Percentiles rank a stretch among this genome's conserved stretches.
Conservation (phyloP, 2,113 vertebrate genomes). For the Bubalus kerabau region DNA sequence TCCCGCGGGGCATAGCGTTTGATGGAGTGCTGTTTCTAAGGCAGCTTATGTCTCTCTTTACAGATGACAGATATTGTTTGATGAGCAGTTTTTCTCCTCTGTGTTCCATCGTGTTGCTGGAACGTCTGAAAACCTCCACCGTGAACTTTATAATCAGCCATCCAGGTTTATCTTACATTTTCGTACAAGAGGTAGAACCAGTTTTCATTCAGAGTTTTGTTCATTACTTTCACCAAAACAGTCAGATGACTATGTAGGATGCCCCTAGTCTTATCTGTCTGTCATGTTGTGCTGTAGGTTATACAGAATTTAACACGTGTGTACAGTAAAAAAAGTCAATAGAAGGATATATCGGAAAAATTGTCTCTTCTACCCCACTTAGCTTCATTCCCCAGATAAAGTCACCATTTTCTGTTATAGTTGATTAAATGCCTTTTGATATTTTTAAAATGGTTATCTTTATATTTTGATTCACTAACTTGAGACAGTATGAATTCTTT, state of each 20-base stretch:
- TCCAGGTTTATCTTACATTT: conserved; percentile 78
- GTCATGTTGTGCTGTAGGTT: not conserved
- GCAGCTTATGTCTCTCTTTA: not conserved
- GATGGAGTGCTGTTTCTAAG: not conserved
- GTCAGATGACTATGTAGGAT: no score
- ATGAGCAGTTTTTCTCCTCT: conserved; percentile 79
- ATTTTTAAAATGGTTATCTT: not conserved
- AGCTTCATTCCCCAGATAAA: not conserved
- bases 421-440: not conserved
- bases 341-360: not conserved
- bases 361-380: not conserved
- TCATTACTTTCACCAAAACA: not conserved
- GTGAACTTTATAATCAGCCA: conserved; percentile 87
- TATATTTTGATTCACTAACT: not conserved
- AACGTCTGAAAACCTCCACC: conserved; percentile 85
- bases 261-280: not conserved
- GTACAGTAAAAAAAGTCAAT: not conserved
- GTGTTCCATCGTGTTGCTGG: conserved; percentile 87
- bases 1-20: not conserved
- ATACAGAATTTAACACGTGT: accelerated
- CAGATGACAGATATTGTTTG: conserved; percentile 83
- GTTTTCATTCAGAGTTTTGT: not conserved
- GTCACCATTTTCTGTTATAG: not conserved
- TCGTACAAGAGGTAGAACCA: conserved; percentile 76
- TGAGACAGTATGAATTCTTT: not conserved